Conservation (phyloP, 2,797 vertebrate genomes). For the Cyclopterus lumpus region DNA sequence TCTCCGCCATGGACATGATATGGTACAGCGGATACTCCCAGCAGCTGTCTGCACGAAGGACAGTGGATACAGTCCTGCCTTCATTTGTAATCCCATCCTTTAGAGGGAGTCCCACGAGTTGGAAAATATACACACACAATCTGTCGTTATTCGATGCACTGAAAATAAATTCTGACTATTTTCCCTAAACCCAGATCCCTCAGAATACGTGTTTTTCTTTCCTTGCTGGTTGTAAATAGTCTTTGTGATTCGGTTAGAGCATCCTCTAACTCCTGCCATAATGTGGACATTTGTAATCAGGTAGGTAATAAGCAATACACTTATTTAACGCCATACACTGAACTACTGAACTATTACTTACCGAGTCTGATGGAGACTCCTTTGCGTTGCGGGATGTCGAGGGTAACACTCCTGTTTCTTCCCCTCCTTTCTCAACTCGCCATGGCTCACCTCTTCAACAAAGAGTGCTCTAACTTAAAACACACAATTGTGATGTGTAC, state of each 20-base stretch:
- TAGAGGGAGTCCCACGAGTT: slow-evolving; percentile 47
- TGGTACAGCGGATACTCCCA: slow-evolving; percentile 61
- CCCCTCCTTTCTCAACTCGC: slow-evolving; percentile 70
- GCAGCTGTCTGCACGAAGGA: slow-evolving; percentile 63
- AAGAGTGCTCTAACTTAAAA: slow-evolving; percentile 83
- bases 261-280: slow-evolving; percentile 66
- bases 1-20: slow-evolving; percentile 49
- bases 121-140: slow-evolving; percentile 41
- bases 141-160: slow-evolving; percentile 35
- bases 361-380: slow-evolving; percentile 42
- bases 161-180: slow-evolving; percentile 49
- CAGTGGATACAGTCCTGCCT: slow-evolving; percentile 60
- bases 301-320: slow-evolving; percentile 77
- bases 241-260: slow-evolving; percentile 63
- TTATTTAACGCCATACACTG: slow-evolving; percentile 53
- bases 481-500: slow-evolving; percentile 86
- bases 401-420: slow-evolving; percentile 74
- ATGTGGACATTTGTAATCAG: slow-evolving; percentile 69
- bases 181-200: slow-evolving; percentile 45
- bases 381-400: slow-evolving; percentile 65
- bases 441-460: slow-evolving; percentile 72
- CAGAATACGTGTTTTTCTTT: slow-evolving; percentile 32
- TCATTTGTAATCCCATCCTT: slow-evolving; percentile 63
- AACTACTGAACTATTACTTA: slow-evolving; percentile 54
- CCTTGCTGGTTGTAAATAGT: slow-evolving; percentile 66